Evolutionary conservation across 2,113 vertebrate species (phyloP), one percentile per base, ranked within the genome.

Genomic region (Calypte anna): DNA sequence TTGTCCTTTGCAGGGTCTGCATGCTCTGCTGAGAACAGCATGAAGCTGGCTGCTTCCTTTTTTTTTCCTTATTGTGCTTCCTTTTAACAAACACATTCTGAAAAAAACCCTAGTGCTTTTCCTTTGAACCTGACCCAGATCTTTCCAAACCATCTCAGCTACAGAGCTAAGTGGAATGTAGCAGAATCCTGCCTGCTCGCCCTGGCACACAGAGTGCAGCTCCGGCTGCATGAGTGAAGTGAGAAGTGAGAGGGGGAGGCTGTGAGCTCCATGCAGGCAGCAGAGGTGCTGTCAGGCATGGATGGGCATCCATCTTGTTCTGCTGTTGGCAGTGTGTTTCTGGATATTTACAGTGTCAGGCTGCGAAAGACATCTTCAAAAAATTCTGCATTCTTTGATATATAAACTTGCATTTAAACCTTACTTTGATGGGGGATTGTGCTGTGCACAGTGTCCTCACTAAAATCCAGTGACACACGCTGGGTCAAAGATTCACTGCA

Each of bases 121-220:
- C 51, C 75, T 94, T 95, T 95, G 89, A 95, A 90, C 74, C 76
- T 93, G 94, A 95, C 96, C 94, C 83, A 96, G 95, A 96, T 96
- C 80, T 92, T 96, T 95, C 91, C 88, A 81, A 96, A 77, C 43
- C 0, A 0, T 57, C 83, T 88, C 16, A 3, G 83, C 82, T 74
- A 33, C 43, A 64, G 88, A 94, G 57, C 68, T 78, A 81, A 88
- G 62, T 11, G 44, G 80, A 93, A 84, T 23, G 20, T 53, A 76
- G 88, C 57, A 83, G 84, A 92, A 77, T 74, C 77, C 64, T 2
- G 1, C 59, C 13, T 7, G 55, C 68, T 94, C 2, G 3, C 51
- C 38, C 64, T 53, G 69, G 86, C 53, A 14, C 61, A n/a, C 2
- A 5, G 70, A 33, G 66, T 2, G 0, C 62, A 23, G 30, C 23